These are phyloP conservation scores for Neuroterus valhalla DNA, from an alignment of 1,140 invertebrate genomes.

Conservation along the genomic window DNA sequence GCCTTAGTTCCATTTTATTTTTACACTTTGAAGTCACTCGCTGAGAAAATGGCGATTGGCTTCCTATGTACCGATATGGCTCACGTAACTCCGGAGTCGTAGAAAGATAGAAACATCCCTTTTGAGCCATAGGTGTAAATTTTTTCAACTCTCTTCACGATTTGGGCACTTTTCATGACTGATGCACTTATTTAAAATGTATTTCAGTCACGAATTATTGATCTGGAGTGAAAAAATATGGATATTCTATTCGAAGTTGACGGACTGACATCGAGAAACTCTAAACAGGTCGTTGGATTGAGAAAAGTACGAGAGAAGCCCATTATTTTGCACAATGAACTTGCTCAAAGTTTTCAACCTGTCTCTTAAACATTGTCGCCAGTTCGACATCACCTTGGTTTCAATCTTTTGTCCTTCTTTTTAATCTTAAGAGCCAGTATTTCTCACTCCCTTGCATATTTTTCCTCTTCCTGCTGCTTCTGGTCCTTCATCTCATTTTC, in stretches of 20 bases:
- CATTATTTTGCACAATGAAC: neutral
- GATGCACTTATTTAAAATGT: too few species aligned
- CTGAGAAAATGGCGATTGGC: neutral
- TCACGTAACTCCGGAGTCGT: too few species aligned
- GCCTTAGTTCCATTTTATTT: neutral
- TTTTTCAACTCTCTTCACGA: too few species aligned
- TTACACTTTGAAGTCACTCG: neutral
- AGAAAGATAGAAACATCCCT: too few species aligned
- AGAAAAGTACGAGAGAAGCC: neutral
- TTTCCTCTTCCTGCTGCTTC: slow-evolving; percentile 41
- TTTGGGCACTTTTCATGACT: too few species aligned
- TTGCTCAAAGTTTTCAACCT: neutral
- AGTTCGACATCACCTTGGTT: neutral
- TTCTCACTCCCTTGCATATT: neutral
- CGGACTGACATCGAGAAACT: neutral
- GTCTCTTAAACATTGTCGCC: neutral
- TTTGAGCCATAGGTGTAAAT: too few species aligned
- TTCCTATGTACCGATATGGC: neutral
- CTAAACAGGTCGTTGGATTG: neutral
- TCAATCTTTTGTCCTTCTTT: neutral
- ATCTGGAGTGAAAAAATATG: too few species aligned
- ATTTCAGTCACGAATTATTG: too few species aligned
- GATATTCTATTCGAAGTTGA: neutral
- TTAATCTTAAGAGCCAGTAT: neutral
- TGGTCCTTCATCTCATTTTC: slow-evolving; percentile 46